These are phyloP conservation scores for Resseliella maxima DNA, from an alignment of 2,888 invertebrate genomes.

Conservation along the genomic window DNA sequence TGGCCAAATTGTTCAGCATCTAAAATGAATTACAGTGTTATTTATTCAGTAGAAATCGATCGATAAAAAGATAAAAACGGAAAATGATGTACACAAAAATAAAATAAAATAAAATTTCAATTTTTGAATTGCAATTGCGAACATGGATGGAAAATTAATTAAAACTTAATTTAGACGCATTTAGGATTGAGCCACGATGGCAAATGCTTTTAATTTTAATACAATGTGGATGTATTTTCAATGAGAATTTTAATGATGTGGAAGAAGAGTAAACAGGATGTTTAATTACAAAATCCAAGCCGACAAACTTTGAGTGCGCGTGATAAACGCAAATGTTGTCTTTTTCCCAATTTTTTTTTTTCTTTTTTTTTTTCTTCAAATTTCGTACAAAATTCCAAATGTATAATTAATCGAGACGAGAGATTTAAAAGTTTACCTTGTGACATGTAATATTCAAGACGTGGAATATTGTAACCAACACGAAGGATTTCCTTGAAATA, in stretches of 20 bases:
- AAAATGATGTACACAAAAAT: background rate
- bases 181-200: background rate
- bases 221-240: background rate
- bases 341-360: no score
- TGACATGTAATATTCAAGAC: slow-evolving; percentile 67
- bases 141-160: background rate
- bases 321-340: no score
- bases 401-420: background rate
- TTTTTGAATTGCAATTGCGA: background rate
- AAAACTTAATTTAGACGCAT: background rate
- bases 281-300: no score
- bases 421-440: slow-evolving; percentile 61
- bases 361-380: background rate
- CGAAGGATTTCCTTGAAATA: slow-evolving; percentile 65
- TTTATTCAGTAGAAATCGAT: background rate
- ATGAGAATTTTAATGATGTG: background rate
- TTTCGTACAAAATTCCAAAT: no score
- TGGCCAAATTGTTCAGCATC: slow-evolving; percentile 61
- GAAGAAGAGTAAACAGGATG: background rate
- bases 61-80: background rate
- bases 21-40: slow-evolving; percentile 3
- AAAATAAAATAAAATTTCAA: background rate
- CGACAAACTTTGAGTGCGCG: no score
- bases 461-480: slow-evolving; percentile 66
- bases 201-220: background rate